Base-by-base conservation (phyloP, 2,797 vertebrate species). In the Australoheros facetus region DNA sequence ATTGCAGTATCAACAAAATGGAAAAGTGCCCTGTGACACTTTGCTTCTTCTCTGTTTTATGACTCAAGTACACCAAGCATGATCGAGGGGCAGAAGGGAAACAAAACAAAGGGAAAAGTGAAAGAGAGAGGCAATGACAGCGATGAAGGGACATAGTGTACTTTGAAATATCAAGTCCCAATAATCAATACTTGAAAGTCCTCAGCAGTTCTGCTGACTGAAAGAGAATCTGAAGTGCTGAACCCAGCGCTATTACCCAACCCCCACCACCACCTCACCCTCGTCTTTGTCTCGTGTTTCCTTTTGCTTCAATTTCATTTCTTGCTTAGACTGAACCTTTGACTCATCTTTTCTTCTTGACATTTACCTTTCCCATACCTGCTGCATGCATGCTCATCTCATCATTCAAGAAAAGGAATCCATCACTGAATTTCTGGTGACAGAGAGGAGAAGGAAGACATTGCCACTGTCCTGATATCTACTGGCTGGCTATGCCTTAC, bases 1-100 rank as follows among this genome's bases (percentile, higher is more conserved):
- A 87, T 82, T 93, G 94, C 94, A 92, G 85, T 85, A 90, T 94
- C 90, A 84, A 93, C 94, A 94, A 89, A 94, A 95, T 81, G 62
- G 75, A 90, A 93, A 91, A 91, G 87, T 88, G 90, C 90, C 85
- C 75, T 56, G 76, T 91, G 91, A 92, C 91, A 93, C 93, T 89
- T 90, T 89, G 69, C 71, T 85, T 85, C 75, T 70, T 77, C 72
- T 77, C 81, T 73, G 60, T 93, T 94, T 85, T 86, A 87, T 87
- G 42, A 72, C 85, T 85, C 89, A 90, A 85, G 75, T 2, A 74
- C 62, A 71, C 51, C 54, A 51, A 79, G 69, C 56, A 2, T 11
- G 60, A 66, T 51, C 21, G 37, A 80, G 72, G 81, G 77, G 85
- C 37, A 32, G 80, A 82, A n/a, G 16, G 62, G 34, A 84, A 66